phyloP scores from a whole-genome alignment of 2,113 vertebrate genomes.

The Oostethus manadensis region DNA sequence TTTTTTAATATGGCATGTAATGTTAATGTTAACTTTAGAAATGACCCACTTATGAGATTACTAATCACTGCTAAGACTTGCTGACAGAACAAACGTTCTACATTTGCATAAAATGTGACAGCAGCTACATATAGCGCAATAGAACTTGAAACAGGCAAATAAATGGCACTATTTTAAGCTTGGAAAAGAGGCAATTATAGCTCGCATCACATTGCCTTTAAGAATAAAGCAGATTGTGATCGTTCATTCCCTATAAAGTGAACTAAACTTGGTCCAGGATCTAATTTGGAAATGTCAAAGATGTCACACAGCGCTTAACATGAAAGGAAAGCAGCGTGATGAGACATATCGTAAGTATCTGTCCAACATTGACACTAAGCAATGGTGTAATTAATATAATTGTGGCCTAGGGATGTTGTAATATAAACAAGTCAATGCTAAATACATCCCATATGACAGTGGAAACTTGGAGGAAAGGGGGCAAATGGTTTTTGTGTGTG shows the following conservation, averaged over 20 bases:
- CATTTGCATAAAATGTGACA: conserved; percentile 1
- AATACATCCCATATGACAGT: conserved; percentile 34
- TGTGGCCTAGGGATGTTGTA: conserved; percentile 17
- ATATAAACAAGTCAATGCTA: conserved; percentile 21
- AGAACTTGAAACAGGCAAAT: background rate
- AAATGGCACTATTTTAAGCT: background rate
- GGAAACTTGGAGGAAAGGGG: conserved; percentile 11
- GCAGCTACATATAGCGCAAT: background rate
- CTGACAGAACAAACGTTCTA: background rate
- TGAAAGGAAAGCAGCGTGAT: conserved; percentile 19
- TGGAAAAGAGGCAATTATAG: background rate
- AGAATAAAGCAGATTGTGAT: conserved; percentile 1
- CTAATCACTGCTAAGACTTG: background rate
- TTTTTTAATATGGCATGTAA: too few species aligned
- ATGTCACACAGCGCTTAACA: conserved; percentile 1
- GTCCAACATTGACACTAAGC: conserved; percentile 12
- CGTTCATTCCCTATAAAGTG: background rate
- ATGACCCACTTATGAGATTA: background rate
- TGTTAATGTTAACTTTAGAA: too few species aligned
- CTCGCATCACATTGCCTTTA: background rate
- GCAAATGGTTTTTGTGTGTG: background rate
- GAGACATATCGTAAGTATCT: conserved; percentile 1
- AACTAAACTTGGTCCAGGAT: background rate
- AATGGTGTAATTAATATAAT: conserved; percentile 31
- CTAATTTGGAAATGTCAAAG: background rate